Base-by-base conservation (phyloP, 2,888 invertebrate genomes). In the Ernsta delagoae region DNA sequence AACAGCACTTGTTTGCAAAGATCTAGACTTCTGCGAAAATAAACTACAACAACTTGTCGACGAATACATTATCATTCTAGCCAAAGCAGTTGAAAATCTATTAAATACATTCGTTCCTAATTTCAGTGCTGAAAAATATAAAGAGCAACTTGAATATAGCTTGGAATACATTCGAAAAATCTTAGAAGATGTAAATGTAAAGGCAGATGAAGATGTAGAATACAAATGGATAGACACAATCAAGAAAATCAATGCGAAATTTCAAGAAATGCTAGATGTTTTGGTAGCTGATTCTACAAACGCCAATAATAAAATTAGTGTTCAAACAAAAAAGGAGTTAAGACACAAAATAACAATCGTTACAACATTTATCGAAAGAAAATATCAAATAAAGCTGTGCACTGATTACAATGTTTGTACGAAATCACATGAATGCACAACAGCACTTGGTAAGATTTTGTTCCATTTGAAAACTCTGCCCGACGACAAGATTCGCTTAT, bases 201-300 rank as follows among this genome's bases (percentile, higher is more conserved):
- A 80, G 74, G 56, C 80, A 0, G 75, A 64, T 2, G 78, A 82
- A 0, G 75, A 77, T 0, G 73, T 79, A 53, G 48, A 67, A 0
- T 79, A 80, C n/a, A 62, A 79, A 5, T 90, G 89, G 89, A 77
- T 75, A 3, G 79, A 81, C 39, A 43, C 84, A 2, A 70, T 89
- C 0, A 92, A 92, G 73, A 86, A 76, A 75, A 83, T 89, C 9
- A 84, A 83, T 70, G 76, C 81, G 0, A 79, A 77, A 73, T 86
- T 87, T 57, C 87, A 88, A 74, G 80, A 83, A 36, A 77, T 78
- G 41, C 77, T 83, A 1, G 70, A 77, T 0, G 12, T 57, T 2
- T 84, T 82, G 36, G 73, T 82, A 0, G 31, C 72, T 4, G 78
- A 82, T 1, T 39, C 5, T 48, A 39, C 4, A 0, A 53, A 65